Evolutionary conservation across 2,797 vertebrate genomes (phyloP).

Genomic region (Tangara arthus): DNA sequence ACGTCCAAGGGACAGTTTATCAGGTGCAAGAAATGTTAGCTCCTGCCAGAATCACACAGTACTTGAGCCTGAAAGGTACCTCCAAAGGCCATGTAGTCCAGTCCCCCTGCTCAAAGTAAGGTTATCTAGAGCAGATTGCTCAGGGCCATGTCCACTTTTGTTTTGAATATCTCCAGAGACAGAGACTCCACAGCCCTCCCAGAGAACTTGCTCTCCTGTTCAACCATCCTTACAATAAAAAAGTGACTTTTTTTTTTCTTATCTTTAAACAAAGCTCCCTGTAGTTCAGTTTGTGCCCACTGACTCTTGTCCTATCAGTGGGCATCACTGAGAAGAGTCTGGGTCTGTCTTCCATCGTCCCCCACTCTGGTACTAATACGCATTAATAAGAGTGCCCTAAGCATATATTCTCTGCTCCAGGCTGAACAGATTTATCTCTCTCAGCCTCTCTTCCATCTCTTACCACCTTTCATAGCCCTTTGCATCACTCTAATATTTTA

Average conservation of each 20-base stretch:
- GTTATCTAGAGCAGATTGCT: neutral
- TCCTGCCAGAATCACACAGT: neutral
- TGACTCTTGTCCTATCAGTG: neutral
- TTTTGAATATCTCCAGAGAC: neutral
- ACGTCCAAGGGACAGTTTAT: neutral
- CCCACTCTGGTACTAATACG: neutral
- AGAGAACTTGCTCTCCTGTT: neutral
- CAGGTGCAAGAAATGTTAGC: neutral
- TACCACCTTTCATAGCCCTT: neutral
- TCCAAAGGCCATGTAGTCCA: neutral
- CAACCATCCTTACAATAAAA: neutral
- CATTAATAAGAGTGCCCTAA: neutral
- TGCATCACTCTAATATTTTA: neutral
- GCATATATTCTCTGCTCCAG: neutral
- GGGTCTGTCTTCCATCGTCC: neutral
- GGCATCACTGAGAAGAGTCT: neutral
- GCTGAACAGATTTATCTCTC: neutral
- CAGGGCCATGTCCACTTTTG: neutral
- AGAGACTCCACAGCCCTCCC: neutral
- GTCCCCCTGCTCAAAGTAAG: neutral
- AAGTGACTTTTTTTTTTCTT: accelerated
- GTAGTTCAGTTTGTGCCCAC: neutral
- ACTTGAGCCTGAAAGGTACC: neutral
- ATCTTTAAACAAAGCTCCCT: neutral
- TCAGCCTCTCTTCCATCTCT: neutral